Evolutionary conservation across 1,140 invertebrate genomes (phyloP), one percentile per base, ranked within the genome.

Genomic region (Dufourea novaeangliae): DNA sequence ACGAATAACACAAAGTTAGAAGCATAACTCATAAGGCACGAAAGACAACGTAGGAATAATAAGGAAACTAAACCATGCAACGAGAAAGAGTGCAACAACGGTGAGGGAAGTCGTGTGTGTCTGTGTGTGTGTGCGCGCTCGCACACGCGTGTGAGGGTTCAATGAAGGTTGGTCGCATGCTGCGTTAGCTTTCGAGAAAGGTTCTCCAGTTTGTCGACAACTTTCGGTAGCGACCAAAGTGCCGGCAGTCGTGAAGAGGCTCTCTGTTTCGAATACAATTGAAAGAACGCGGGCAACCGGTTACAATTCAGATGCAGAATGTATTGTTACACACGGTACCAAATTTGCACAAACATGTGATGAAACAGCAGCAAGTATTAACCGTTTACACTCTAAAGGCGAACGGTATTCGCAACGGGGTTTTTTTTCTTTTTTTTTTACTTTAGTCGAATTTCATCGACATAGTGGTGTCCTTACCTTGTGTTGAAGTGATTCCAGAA

Each of bases 401-500:
- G 61, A 80, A 80, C 57, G 68, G 41, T 34, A 63, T 41, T 72
- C 20, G 75, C 80, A 83, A 83, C 68, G 46, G 46, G 20, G n/a
- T 62, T 11, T 39, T 41, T 44, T 12, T 8, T 11, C n/a, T 8
- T 27, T 56, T 12, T 5, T 46, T 46, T 57, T 73, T 25, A 59
- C 22, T 64, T 70, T 71, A 74, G 32, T 80, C 62, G 64, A 70
- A 63, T 50, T 80, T 74, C 39, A 27, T 85, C 74, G 80, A 80
- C 70, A 54, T 76, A 75, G 52, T 68, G 71, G 76, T 71, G 74
- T 88, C 95, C 97, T 98, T 97, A 98, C 97, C 97, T 98, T 95
- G 97, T 96, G 93, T 98, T 98, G 96, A 98, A 98, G 96, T 98
- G 97, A 95, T 97, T 98, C 97, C 97, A 98, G 96, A 98, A 97